Evolutionary conservation across 2,888 invertebrate species (phyloP), one percentile per base, ranked within the genome.

Genomic region (Hesperia comma): DNA sequence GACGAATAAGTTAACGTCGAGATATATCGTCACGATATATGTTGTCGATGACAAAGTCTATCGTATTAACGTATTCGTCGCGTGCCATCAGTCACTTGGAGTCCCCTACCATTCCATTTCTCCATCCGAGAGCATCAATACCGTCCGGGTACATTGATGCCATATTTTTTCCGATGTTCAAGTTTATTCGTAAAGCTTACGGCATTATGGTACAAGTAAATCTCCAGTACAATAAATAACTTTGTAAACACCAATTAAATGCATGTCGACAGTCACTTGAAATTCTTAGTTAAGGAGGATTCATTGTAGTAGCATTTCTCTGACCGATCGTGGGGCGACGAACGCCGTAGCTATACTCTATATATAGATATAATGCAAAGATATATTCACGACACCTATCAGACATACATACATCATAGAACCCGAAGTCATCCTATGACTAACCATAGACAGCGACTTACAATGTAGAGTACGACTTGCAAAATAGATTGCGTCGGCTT

Each of bases 241-340:
- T 61, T 80, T 78, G 78, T 74, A 79, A 82, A 79, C 83, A 83
- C 81, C 84, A 84, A 86, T 78, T 90, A 92, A 90, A 91, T 90
- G 90, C 91, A 88, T 76, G 74, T 81, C 78, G 84, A 88, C 88
- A 87, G 87, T 88, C 87, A 77, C 77, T 81, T 85, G 75, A 73
- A 60, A 64, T n/a, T 74, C 70, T 75, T 70, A 71, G 73, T 32
- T 70, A 70, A 57, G 33, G 43, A 41, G 32, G 68, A 4, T 79
- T 85, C 85, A 88, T 88, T 90, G 88, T 84, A 83, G 86, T 84
- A 89, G 89, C 90, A 86, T 82, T 82, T 74, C 78, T 61, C 15
- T 61, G 53, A 55, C 61, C 64, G 53, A 12, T 51, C n/a, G 17
- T 37, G 6, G 14, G 19, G 8, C 49, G 63, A 17, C 49, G 15